These are phyloP conservation scores for Lapara coniferarum DNA, from an alignment of 2,888 invertebrate genomes.

Conservation along the genomic window DNA sequence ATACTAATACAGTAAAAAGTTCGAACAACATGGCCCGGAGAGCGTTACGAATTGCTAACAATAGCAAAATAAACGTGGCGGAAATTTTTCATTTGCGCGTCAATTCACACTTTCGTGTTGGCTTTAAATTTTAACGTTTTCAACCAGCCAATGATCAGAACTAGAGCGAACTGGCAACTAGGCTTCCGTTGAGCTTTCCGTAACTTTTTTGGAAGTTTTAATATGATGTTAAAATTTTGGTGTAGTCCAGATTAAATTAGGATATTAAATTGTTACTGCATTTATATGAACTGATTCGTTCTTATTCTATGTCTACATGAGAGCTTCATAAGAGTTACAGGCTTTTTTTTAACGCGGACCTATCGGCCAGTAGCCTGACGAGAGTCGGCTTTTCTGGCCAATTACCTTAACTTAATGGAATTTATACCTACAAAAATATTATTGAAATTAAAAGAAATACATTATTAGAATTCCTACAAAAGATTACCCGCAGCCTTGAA, in stretches of 20 bases:
- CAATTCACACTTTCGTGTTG: slow-evolving; percentile 74
- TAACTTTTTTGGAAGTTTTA: background rate
- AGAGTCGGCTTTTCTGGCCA: no score
- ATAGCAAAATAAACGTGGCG: slow-evolving; percentile 70
- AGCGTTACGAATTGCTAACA: slow-evolving; percentile 71
- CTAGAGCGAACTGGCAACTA: slow-evolving; percentile 26
- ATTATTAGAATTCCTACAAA: background rate
- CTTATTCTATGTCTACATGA: no score
- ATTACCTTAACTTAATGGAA: background rate
- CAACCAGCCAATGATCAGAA: slow-evolving; percentile 44
- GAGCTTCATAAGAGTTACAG: no score
- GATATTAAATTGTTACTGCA: background rate
- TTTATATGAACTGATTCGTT: background rate
- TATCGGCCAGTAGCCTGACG: no score
- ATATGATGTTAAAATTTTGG: background rate
- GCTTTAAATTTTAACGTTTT: slow-evolving; percentile 63
- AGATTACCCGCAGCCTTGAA: background rate
- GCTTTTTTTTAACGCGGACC: no score
- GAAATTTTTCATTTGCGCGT: slow-evolving; percentile 77
- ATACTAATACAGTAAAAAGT: slow-evolving; percentile 33
- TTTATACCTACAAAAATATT: background rate
- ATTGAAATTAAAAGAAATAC: background rate
- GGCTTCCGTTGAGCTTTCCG: background rate
- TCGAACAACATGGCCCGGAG: slow-evolving; percentile 48
- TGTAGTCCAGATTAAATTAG: background rate